Evolutionary conservation across 2,113 vertebrate species (phyloP), one percentile per base, ranked within the genome.

Genomic region (Deroptyus accipitrinus): DNA sequence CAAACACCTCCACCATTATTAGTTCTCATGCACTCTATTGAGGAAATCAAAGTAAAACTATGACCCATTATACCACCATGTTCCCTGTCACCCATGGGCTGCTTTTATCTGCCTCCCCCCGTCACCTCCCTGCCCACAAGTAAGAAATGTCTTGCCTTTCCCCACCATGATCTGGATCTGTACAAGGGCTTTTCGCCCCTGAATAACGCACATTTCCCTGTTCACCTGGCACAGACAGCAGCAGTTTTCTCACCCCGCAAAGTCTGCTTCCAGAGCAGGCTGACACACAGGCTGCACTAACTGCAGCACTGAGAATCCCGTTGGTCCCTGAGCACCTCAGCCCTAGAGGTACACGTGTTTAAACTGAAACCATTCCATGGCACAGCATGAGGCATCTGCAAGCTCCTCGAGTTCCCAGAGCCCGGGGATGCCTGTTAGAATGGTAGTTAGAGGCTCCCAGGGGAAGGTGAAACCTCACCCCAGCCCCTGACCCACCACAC

Each of bases 41-140:
- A 78, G 72, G 83, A 77, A 73, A 44, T 16, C 0, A 0, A 37
- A 68, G 69, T 51, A 11, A 18, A n/a, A n/a, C 7, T 35, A 18
- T 15, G 48, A 39, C 37, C 69, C 6, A 0, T 51, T 28, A 5
- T 4, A 66, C 1, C 3, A 10, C 28, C 39, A 31, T 5, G 4
- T 7, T 22, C 44, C 27, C 70, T 6, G 51, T 41, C 64, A 48
- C 44, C 70, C 12, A 25, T 42, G 18, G 1, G 8, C 54, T 37
- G 70, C n/a, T 44, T 27, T 23, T 41, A n/a, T 25, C 62, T 61
- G 49, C 51, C 11, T 9, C 12, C 49, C 48, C n/a, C 51, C 2
- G 0, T 3, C 72, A 25, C 41, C 66, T 62, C 5, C 57, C 1
- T 10, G 59, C 31, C 15, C 3, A 66, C 61, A 63, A 49, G 17